phyloP scores from a whole-genome alignment of 2,797 vertebrate species.

The Esox lucius region DNA sequence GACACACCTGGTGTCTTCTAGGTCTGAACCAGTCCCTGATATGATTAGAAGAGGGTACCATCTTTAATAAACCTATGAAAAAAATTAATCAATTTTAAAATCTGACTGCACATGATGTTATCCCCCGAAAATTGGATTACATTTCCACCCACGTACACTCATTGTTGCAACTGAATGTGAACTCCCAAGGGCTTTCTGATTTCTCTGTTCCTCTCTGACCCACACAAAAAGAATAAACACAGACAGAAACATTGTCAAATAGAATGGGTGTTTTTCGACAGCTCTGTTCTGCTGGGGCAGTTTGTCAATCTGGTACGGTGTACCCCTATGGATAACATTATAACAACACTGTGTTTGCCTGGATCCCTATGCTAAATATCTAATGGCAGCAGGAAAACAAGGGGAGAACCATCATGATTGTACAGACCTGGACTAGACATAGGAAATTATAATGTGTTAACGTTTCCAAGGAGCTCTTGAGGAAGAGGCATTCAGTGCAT shows the following conservation, averaged over 20 bases:
- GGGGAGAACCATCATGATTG: neutral
- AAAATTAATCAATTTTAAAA: neutral
- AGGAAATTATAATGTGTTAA: neutral
- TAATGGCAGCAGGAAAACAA: neutral
- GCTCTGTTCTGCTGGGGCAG: neutral
- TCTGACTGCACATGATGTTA: neutral
- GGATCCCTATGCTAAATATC: neutral
- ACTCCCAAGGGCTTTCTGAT: neutral
- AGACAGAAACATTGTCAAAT: neutral
- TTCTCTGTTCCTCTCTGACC: neutral
- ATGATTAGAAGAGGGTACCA: neutral
- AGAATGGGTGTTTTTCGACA: neutral
- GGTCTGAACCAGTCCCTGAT: neutral
- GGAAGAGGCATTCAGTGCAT: slow-evolving; percentile 19
- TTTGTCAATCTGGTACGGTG: neutral
- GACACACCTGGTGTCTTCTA: neutral
- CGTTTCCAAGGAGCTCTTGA: slow-evolving; percentile 19
- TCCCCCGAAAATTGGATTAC: neutral
- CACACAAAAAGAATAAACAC: neutral
- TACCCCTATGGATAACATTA: neutral
- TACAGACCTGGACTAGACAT: slow-evolving; percentile 9
- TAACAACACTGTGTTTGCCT: no score
- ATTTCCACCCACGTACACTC: slow-evolving; percentile 1
- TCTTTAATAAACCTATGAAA: neutral
- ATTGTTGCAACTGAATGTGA: slow-evolving; percentile 6